Conservation (phyloP, 2,888 invertebrate species). For the Neoaliturus tenellus region DNA sequence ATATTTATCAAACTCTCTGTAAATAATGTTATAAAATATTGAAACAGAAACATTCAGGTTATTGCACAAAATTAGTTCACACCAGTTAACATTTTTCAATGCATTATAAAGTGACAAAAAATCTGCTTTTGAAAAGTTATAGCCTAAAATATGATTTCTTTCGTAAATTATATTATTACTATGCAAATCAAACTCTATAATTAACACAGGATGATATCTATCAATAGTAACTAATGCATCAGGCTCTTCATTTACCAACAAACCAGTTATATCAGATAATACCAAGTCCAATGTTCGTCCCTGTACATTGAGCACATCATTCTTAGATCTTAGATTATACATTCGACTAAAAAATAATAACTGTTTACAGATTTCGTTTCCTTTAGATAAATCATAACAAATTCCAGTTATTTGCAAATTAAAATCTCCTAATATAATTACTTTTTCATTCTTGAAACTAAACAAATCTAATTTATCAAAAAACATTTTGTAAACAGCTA, state of each 20-base stretch:
- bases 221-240: background rate
- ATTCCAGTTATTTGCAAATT: constrained; percentile 10
- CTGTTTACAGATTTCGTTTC: constrained; percentile 31
- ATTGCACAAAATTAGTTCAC: no score
- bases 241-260: background rate
- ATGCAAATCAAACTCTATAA: background rate
- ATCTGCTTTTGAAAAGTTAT: no score
- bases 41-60: no score
- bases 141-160: no score
- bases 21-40: no score
- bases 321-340: background rate
- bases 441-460: background rate
- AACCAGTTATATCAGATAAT: background rate
- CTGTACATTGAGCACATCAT: constrained; percentile 5
- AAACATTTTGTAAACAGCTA: background rate
- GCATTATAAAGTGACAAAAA: no score
- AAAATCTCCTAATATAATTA: constrained; percentile 24
- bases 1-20: no score
- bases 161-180: background rate
- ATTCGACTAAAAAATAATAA: background rate
- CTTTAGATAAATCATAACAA: background rate
- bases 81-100: no score
- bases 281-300: constrained; percentile 16
- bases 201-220: background rate
- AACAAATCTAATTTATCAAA: constrained; percentile 5